Evolutionary conservation across 1,140 invertebrate species (phyloP).

Genomic region (Armadillidium nasatum): DNA sequence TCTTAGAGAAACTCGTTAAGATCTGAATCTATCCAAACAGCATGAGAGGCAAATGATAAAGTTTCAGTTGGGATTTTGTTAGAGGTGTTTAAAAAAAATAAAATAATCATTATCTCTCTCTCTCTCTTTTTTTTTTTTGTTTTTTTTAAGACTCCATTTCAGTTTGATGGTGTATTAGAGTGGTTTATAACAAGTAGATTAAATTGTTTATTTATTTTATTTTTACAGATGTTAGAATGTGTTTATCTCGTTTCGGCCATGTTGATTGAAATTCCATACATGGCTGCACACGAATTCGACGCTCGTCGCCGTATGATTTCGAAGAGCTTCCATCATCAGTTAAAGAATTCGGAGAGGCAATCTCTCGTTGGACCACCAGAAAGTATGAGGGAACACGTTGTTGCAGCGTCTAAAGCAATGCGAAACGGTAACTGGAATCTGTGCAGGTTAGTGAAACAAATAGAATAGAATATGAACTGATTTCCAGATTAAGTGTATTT

Average conservation of each 20-base stretch:
- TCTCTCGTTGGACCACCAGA: conserved; percentile 96
- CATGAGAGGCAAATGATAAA: too few species aligned
- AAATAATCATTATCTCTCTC: too few species aligned
- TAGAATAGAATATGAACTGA: too few species aligned
- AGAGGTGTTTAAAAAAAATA: too few species aligned
- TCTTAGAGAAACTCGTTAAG: too few species aligned
- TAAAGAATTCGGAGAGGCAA: conserved; percentile 91
- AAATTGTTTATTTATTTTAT: background rate
- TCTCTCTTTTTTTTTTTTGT: too few species aligned
- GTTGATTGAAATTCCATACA: conserved; percentile 98
- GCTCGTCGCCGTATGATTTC: conserved; percentile 94
- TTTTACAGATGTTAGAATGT: conserved; percentile 76
- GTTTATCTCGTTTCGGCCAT: conserved; percentile 98
- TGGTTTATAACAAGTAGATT: too few species aligned
- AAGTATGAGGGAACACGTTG: conserved; percentile 98
- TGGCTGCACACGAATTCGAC: conserved; percentile 97
- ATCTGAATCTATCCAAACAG: too few species aligned
- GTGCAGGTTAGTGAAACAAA: conserved; percentile 53
- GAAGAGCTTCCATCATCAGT: conserved; percentile 97
- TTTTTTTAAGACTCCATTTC: too few species aligned
- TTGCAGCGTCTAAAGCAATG: conserved; percentile 97
- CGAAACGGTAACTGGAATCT: conserved; percentile 94
- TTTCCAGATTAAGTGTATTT: too few species aligned
- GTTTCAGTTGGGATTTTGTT: too few species aligned
- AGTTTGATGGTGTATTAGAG: too few species aligned